phyloP scores from a whole-genome alignment of 2,888 invertebrate genomes.

The Druceiella hillmani region DNA sequence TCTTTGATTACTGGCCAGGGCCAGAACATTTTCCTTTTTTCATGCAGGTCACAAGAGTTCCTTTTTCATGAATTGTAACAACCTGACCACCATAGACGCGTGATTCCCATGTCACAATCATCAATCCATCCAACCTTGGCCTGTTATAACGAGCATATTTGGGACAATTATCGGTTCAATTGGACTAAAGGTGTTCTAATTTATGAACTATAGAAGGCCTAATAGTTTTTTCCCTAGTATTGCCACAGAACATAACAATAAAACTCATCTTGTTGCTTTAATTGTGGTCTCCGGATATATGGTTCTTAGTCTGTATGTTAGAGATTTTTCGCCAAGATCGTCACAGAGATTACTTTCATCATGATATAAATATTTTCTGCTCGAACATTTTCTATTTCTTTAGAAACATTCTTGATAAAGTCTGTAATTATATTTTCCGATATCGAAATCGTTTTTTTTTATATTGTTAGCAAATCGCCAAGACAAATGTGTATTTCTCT shows the following conservation, averaged over 20 bases:
- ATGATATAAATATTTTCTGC: slow-evolving; percentile 27
- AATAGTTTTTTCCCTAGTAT: slow-evolving; percentile 27
- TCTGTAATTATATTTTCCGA: slow-evolving; percentile 16
- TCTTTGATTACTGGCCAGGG: background rate
- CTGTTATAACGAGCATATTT: slow-evolving; percentile 28
- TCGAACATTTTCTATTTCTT: slow-evolving; percentile 16
- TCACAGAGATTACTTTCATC: slow-evolving; percentile 30
- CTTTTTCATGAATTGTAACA: slow-evolving; percentile 1
- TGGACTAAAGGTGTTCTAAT: slow-evolving; percentile 26
- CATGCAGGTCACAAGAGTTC: background rate
- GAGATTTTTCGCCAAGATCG: slow-evolving; percentile 27
- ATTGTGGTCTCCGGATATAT: slow-evolving; percentile 30
- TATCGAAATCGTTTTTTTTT: slow-evolving; percentile 19
- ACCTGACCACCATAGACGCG: background rate
- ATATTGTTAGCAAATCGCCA: slow-evolving; percentile 21
- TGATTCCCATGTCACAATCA: background rate
- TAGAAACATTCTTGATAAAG: slow-evolving; percentile 21
- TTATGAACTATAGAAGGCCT: slow-evolving; percentile 31
- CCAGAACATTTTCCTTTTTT: slow-evolving; percentile 4
- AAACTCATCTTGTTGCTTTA: slow-evolving; percentile 26
- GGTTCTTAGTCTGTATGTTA: slow-evolving; percentile 24
- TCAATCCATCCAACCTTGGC: slow-evolving; percentile 28
- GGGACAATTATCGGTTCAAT: slow-evolving; percentile 32
- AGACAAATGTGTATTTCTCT: slow-evolving; percentile 17
- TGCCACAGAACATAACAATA: slow-evolving; percentile 30